These are phyloP conservation scores for Halictus ligatus DNA, from an alignment of 2,888 invertebrate species.

Conservation along the genomic window DNA sequence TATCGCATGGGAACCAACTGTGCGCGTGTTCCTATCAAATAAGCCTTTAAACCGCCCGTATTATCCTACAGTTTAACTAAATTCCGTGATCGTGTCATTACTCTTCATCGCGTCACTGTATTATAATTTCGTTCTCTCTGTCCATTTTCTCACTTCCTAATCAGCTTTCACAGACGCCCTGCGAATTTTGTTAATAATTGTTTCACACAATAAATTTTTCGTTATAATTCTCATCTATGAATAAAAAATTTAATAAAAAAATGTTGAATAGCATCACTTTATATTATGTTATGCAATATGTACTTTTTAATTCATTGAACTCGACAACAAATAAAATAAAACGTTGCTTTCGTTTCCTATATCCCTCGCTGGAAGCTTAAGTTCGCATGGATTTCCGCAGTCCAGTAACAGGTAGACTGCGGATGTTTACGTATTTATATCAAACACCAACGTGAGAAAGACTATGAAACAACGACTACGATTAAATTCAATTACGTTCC, in stretches of 20 bases:
- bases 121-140: not conserved
- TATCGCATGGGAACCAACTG: not conserved
- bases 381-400: not conserved
- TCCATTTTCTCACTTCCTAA: not conserved
- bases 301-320: not conserved
- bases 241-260: not conserved
- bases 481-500: not conserved
- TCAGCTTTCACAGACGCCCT: not conserved
- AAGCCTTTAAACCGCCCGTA: not conserved
- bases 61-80: not conserved
- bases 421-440: slow-evolving; percentile 1
- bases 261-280: not conserved
- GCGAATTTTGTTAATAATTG: not conserved
- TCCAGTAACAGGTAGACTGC: not conserved
- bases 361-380: not conserved
- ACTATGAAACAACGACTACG: not conserved
- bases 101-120: not conserved
- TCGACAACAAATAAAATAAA: not conserved
- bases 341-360: not conserved
- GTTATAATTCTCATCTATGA: not conserved
- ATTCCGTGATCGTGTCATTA: not conserved
- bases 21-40: not conserved
- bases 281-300: not conserved
- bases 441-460: not conserved
- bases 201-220: not conserved